phyloP scores from a whole-genome alignment of 2,888 invertebrate species.

The Ditula angustiorana region DNA sequence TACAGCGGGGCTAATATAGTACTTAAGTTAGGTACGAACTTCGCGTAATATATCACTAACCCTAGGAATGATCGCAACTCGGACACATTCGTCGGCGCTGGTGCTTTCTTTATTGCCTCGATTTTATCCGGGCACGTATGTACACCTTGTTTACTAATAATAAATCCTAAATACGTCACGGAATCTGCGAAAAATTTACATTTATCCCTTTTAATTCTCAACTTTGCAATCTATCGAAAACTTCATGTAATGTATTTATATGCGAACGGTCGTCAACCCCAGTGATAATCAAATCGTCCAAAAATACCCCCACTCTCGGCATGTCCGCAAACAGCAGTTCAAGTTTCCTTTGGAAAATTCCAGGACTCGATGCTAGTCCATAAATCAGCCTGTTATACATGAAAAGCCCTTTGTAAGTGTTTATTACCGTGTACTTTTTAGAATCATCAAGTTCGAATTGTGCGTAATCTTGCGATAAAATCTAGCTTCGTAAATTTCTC shows the following conservation, averaged over 20 bases:
- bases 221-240: constrained; percentile 30
- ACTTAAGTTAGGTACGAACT: constrained; percentile 42
- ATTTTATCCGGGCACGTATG: constrained; percentile 45
- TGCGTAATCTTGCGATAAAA: constrained; percentile 31
- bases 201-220: constrained; percentile 41
- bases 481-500: constrained; percentile 27
- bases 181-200: constrained; percentile 40
- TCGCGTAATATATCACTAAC: constrained; percentile 43
- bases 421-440: constrained; percentile 41
- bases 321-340: constrained; percentile 37
- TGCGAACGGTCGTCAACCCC: constrained; percentile 32
- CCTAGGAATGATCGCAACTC: constrained; percentile 46
- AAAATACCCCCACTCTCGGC: constrained; percentile 39
- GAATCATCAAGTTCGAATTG: constrained; percentile 40
- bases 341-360: constrained; percentile 43
- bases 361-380: constrained; percentile 44
- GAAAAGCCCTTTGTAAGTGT: constrained; percentile 45
- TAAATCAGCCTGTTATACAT: constrained; percentile 43
- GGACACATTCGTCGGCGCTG: constrained; percentile 38
- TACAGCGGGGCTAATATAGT: constrained; percentile 38
- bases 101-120: constrained; percentile 31
- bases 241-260: constrained; percentile 34
- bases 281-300: constrained; percentile 43
- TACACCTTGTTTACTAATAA: constrained; percentile 39
- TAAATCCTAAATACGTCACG: constrained; percentile 30